Percentiles rank a stretch among this genome's conserved stretches.
phyloP scores from a whole-genome alignment of 2,113 vertebrate species.

The Stictonetta naevosa region DNA sequence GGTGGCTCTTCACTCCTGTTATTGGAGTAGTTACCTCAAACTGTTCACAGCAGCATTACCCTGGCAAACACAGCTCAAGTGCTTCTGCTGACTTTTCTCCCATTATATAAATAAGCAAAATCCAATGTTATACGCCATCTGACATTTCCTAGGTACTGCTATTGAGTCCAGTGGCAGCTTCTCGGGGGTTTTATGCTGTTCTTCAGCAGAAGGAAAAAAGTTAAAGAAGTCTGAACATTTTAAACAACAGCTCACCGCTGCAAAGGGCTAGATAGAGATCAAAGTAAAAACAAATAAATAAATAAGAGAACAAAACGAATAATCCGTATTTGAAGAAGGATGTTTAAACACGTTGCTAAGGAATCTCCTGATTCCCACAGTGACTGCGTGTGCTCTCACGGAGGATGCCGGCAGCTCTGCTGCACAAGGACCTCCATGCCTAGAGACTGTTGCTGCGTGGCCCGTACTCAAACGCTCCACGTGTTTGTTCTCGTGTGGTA shows the following conservation, averaged over 20 bases:
- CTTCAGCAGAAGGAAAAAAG: not conserved
- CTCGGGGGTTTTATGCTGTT: not conserved
- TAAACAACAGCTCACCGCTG: not conserved
- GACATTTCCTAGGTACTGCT: not conserved
- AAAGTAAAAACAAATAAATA: not conserved
- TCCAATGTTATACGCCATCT: not conserved
- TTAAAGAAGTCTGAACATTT: not conserved
- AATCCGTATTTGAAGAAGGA: not conserved
- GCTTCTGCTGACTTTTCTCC: not conserved
- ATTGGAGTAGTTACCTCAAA: not conserved
- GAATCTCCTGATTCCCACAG: not conserved
- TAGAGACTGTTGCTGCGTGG: not conserved
- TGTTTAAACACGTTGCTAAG: not conserved
- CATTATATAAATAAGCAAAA: not conserved
- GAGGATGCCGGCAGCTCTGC: not conserved
- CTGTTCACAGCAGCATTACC: not conserved
- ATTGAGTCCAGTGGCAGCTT: not conserved
- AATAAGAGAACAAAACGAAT: not conserved
- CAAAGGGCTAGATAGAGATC: not conserved
- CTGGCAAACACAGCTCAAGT: not conserved
- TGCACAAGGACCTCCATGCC: not conserved
- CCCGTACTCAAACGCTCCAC: not conserved
- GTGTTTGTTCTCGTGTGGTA: rapidly evolving
- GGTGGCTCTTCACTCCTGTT: not conserved
- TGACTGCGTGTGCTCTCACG: rapidly evolving